phyloP scores from a whole-genome alignment of 2,888 invertebrate genomes.

The Matsumyia berberina region DNA sequence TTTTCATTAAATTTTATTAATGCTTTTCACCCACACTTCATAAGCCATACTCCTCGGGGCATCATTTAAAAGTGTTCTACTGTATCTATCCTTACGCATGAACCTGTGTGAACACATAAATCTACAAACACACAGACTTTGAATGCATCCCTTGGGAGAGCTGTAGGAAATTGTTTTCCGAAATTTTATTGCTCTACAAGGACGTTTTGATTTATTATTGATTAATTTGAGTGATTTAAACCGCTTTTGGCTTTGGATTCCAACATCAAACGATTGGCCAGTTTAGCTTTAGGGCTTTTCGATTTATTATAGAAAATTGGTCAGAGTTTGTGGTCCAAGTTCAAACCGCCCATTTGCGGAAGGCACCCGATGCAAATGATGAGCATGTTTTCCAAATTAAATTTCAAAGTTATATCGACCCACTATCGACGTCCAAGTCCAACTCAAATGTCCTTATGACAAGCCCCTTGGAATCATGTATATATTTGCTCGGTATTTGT shows the following conservation, averaged over 20 bases:
- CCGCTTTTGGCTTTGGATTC: conserved; percentile 31
- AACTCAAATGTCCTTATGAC: conserved; percentile 21
- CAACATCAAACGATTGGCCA: conserved; percentile 43
- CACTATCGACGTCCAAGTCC: conserved; percentile 1
- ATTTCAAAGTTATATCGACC: conserved; percentile 33
- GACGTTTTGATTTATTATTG: conserved; percentile 68
- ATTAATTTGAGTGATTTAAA: conserved; percentile 71
- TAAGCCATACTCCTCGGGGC: conserved; percentile 24
- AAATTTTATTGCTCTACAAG: conserved; percentile 61
- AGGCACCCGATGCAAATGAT: conserved; percentile 9
- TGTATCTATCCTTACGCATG: not conserved
- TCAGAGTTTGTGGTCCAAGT: not conserved
- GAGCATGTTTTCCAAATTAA: conserved; percentile 21
- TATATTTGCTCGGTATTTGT: conserved; percentile 45
- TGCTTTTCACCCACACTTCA: not conserved
- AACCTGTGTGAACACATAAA: not conserved
- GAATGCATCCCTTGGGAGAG: conserved; percentile 64
- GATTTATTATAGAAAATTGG: conserved; percentile 22
- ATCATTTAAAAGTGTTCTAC: conserved; percentile 2
- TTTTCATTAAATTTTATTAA: not conserved
- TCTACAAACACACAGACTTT: not conserved
- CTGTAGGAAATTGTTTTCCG: conserved; percentile 57
- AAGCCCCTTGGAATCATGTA: conserved; percentile 19
- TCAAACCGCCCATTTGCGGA: not conserved
- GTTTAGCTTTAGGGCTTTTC: conserved; percentile 10